Conservation (phyloP, 92 coral and sea anemone genomes). For the Metridium senile region DNA sequence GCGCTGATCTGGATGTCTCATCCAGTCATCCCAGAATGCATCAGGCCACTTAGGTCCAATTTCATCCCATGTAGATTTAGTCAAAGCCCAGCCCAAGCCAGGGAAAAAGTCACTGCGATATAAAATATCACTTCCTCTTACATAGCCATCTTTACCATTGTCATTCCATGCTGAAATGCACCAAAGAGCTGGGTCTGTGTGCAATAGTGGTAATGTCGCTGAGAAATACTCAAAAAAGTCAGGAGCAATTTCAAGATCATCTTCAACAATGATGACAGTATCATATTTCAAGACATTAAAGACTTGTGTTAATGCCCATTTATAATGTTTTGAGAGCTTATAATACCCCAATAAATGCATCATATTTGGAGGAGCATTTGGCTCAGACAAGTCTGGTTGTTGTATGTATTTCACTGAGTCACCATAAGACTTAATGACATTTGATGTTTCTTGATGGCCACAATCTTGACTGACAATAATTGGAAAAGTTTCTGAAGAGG, state of each 20-base stretch:
- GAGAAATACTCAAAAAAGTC: slow-evolving; percentile 94
- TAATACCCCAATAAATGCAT: slow-evolving; percentile 68
- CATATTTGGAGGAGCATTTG: slow-evolving; percentile 58
- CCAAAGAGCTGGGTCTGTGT: slow-evolving; percentile 89
- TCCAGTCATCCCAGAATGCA: slow-evolving; percentile 99
- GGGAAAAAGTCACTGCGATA: slow-evolving; percentile 94
- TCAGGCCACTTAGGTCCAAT: slow-evolving; percentile 83
- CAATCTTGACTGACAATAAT: slow-evolving; percentile 95
- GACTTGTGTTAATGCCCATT: slow-evolving; percentile 87
- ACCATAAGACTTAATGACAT: slow-evolving; percentile 62
- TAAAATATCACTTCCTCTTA: slow-evolving; percentile 68
- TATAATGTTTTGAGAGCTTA: slow-evolving; percentile 86
- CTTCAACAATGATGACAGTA: slow-evolving; percentile 84
- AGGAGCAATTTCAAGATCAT: slow-evolving; percentile 86
- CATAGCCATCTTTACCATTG: slow-evolving; percentile 79
- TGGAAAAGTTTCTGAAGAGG: slow-evolving; percentile 64
- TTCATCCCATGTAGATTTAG: slow-evolving; percentile 73
- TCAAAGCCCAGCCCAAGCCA: slow-evolving; percentile 94
- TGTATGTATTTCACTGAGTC: slow-evolving; percentile 52
- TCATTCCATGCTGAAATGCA: slow-evolving; percentile 99
- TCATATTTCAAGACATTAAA: slow-evolving; percentile 85
- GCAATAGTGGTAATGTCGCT: slow-evolving; percentile 73
- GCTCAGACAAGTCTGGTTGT: slow-evolving; percentile 78
- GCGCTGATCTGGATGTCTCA: slow-evolving; percentile 88
- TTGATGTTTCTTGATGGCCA: slow-evolving; percentile 67